Conservation (phyloP, 2,888 invertebrate genomes). For the Tetranychus truncatus region DNA sequence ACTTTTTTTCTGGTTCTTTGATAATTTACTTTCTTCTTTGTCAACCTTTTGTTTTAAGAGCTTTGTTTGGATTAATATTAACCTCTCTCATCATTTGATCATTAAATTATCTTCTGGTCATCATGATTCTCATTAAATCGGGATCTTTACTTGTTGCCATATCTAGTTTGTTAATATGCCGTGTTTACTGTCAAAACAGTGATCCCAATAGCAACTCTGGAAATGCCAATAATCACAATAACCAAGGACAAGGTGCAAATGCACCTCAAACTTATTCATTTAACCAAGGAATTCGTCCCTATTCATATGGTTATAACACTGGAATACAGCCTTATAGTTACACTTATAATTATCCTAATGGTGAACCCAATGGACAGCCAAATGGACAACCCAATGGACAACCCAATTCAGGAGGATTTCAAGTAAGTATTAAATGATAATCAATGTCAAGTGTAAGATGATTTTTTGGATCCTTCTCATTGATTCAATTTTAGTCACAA, state of each 20-base stretch:
- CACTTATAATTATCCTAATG: constrained; percentile 7
- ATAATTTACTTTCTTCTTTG: too few species aligned
- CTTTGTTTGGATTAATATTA: too few species aligned
- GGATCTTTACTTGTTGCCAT: background rate
- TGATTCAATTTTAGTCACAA: too few species aligned
- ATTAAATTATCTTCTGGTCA: too few species aligned
- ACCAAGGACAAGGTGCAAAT: constrained; percentile 1
- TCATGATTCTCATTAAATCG: background rate
- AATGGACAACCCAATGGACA: background rate
- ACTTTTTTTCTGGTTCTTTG: too few species aligned
- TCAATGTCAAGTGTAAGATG: too few species aligned
- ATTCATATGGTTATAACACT: constrained; percentile 11
- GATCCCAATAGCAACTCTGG: background rate
- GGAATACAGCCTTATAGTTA: constrained; percentile 14
- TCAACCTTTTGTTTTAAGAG: too few species aligned
- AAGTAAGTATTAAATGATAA: background rate
- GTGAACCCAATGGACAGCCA: background rate
- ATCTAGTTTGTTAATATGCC: background rate
- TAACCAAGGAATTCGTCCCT: constrained; percentile 4
- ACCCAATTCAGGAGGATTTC: background rate
- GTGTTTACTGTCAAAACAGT: background rate
- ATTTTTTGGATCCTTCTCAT: too few species aligned
- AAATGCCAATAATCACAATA: background rate
- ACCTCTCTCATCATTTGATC: too few species aligned
- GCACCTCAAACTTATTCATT: background rate